These are phyloP conservation scores for Rhabdomys pumilio DNA, from an alignment of 2,797 vertebrate species.

Conservation along the genomic window DNA sequence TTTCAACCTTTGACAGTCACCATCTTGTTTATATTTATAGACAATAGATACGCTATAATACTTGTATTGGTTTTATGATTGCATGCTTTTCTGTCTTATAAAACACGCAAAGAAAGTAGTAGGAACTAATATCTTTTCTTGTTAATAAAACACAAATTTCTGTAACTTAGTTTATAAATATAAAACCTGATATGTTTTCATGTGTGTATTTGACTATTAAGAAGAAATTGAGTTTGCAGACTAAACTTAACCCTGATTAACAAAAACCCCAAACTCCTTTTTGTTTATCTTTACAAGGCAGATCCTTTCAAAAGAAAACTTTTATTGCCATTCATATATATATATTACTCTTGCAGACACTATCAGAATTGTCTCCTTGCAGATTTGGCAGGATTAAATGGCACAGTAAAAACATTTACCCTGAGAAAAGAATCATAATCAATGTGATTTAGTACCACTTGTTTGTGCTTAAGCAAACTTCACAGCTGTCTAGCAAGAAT, in stretches of 20 bases:
- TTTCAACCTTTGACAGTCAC: not conserved
- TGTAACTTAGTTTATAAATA: slow-evolving; percentile 16
- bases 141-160: not conserved
- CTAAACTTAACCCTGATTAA: not conserved
- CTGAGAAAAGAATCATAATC: not conserved
- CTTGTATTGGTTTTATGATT: slow-evolving; percentile 11
- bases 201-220: not conserved
- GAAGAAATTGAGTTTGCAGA: not conserved
- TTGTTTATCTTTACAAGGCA: slow-evolving; percentile 24
- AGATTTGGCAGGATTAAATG: not conserved
- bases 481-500: not conserved
- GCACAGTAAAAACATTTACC: not conserved
- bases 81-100: slow-evolving; percentile 8
- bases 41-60: not conserved
- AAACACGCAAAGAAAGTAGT: not conserved
- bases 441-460: not conserved
- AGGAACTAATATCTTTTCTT: not conserved
- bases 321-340: not conserved
- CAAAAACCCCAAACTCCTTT: not conserved
- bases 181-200: not conserved
- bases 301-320: not conserved
- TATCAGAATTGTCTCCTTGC: not conserved
- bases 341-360: not conserved
- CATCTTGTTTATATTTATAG: slow-evolving; percentile 28
- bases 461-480: slow-evolving; percentile 2